These are phyloP conservation scores for Microvelia longipes DNA, from an alignment of 1,140 invertebrate species.

Conservation along the genomic window DNA sequence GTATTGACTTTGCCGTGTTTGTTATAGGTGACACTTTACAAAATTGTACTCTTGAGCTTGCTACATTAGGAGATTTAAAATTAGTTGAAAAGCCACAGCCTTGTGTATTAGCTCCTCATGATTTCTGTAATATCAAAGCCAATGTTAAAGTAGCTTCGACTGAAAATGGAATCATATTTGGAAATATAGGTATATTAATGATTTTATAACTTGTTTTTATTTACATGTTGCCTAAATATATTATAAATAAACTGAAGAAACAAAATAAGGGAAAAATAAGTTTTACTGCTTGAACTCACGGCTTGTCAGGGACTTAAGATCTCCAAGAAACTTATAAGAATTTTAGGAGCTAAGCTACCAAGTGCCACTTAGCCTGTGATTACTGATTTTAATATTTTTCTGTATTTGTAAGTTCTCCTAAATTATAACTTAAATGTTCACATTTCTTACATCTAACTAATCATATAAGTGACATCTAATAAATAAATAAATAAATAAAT, in stretches of 20 bases:
- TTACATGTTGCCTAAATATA: background rate
- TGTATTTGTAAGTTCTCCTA: too few relatives aligned
- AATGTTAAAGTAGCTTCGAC: constrained; percentile 91
- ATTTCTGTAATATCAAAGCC: constrained; percentile 96
- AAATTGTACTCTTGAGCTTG: constrained; percentile 93
- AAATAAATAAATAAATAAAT: too few relatives aligned
- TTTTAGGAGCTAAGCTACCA: too few relatives aligned
- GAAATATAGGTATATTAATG: constrained; percentile 75
- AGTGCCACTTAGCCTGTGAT: too few relatives aligned
- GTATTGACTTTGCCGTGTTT: too few relatives aligned
- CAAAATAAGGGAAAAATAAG: background rate
- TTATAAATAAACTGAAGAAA: background rate
- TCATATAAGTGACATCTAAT: too few relatives aligned
- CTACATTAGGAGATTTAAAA: constrained; percentile 93
- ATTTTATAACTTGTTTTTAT: background rate
- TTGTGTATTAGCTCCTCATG: constrained; percentile 85
- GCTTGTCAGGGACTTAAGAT: too few relatives aligned
- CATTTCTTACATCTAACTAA: too few relatives aligned
- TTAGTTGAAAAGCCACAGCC: constrained; percentile 93
- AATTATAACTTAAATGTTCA: too few relatives aligned
- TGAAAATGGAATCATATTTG: constrained; percentile 98
- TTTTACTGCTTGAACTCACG: background rate
- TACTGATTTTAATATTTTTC: too few relatives aligned
- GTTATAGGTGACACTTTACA: constrained; percentile 73
- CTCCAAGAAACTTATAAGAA: too few relatives aligned